Evolutionary conservation across 2,113 vertebrate genomes (phyloP), one percentile per base, ranked within the genome.

Genomic region (Podarcis cretensis): DNA sequence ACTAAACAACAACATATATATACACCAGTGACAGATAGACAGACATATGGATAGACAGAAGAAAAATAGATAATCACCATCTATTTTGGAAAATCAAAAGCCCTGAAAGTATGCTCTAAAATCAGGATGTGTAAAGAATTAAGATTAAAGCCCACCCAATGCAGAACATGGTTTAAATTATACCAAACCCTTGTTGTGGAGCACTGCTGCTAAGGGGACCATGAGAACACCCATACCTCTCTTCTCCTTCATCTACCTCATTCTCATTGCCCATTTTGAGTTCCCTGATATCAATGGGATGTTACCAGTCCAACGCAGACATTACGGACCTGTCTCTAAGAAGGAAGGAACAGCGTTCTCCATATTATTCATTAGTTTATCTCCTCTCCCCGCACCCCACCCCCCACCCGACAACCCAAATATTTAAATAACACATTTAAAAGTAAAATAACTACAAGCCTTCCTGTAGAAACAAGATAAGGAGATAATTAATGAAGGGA

Each of bases 401-500:
- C 14, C 32, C 32, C 40, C 30, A 0, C 68, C 59, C 16, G 18
- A 69, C 9, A 78, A 3, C 18, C n/a, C 74, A 95, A 95, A 93
- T 90, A 94, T 95, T 94, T 94, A 94, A 94, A 95, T 88, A 92
- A 79, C 90, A 94, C 92, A 92, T 95, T 95, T 95, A 86, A 95
- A 95, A 95, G 83, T 65, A 93, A 94, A 95, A 94, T 93, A 81
- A 76, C n/a, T 76, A 54, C 0, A 71, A 81, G 79, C 2, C 84
- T 48, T 86, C 90, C 90, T 81, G 89, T 78, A 83, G 81, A 35
- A 43, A 71, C 91, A 89, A 76, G 83, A 84, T 85, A 92, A 94
- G 86, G 85, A 91, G 87, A 93, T 87, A 95, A 93, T 69, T 92
- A 65, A 83, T 91, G 89, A 82, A 88, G 82, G 87, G 91, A 91